Base-by-base conservation (phyloP, 2,113 vertebrate species). In the Plecotus auritus region DNA sequence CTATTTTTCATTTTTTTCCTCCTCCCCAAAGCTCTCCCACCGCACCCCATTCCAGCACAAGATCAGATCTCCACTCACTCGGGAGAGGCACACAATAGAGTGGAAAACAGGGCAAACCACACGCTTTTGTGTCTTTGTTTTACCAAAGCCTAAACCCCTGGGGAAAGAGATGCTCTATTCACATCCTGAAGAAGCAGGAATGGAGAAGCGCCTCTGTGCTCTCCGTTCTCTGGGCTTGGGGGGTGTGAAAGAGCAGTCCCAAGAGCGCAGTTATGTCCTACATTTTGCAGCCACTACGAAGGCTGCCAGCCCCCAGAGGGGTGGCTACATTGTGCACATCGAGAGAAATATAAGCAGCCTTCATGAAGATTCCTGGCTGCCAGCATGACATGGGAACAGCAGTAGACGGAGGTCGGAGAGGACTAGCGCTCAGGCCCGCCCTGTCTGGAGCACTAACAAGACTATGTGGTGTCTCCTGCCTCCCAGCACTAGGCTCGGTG, bases 61-160 rank as follows among this genome's bases (percentile, higher is more conserved):
- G 70, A 45, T 85, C 85, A 61, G 88, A 85, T 85, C 91, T 84
- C n/a, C 26, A 37, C 59, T 84, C 89, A 67, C 47, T 93, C 47
- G 28, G 67, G 59, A 88, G 35, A 77, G 37, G 11, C 59, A 14
- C 59, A 95, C 77, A 88, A 85, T 73, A 64, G 82, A 90, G 66
- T 42, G 18, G 82, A 42, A 92, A 92, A 70, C 35, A 70, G 85
- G 42, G 88, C 88, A 96, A 92, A 87, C 93, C 91, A 85, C 90
- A 49, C 40, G 95, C 93, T 77, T 95, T 96, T 97, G 96, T 96
- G 92, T 85, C 91, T 96, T 96, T 96, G 91, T 95, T 92, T 93
- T 56, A 42, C 10, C 85, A 95, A 93, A 96, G 47, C 81, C 64
- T 76, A 86, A 91, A n/a, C 56, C 95, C 92, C 26, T 7, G 66